Evolutionary conservation across 2,797 vertebrate species (phyloP).

Genomic region (Hapalemur alaotrensis): DNA sequence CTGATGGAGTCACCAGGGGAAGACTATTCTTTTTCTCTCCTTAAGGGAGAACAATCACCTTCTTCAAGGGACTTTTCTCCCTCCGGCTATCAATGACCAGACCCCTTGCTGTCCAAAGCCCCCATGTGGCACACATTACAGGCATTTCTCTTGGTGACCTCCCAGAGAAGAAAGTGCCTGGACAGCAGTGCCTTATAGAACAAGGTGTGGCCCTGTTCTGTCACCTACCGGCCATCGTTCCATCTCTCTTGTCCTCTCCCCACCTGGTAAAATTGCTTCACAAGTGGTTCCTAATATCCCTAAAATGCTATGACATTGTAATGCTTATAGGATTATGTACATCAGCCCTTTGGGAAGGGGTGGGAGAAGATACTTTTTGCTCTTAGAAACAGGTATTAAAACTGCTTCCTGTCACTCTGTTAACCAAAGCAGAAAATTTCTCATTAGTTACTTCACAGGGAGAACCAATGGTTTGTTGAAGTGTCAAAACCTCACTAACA

Average conservation of each 20-base stretch:
- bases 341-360: background rate
- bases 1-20: background rate
- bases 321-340: background rate
- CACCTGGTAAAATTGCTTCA: background rate
- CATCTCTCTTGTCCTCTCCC: background rate
- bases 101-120: background rate
- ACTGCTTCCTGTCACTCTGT: slow-evolving; percentile 58
- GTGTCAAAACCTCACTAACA: slow-evolving; percentile 67
- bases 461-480: slow-evolving; percentile 29
- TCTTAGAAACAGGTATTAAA: slow-evolving; percentile 46
- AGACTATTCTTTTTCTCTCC: background rate
- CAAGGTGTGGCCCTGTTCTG: background rate
- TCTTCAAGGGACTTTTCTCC: background rate
- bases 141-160: background rate
- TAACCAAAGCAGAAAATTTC: slow-evolving; percentile 61
- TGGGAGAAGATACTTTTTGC: background rate
- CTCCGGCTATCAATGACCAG: background rate
- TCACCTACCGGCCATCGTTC: background rate
- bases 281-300: background rate
- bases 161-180: background rate
- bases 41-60: background rate
- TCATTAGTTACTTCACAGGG: slow-evolving; percentile 23
- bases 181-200: too few relatives aligned
- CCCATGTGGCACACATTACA: background rate
- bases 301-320: background rate